Evolutionary conservation across 92 coral and sea anemone species (phyloP), one percentile per base, ranked within the genome.

Genomic region (Epizoanthus scotinus): DNA sequence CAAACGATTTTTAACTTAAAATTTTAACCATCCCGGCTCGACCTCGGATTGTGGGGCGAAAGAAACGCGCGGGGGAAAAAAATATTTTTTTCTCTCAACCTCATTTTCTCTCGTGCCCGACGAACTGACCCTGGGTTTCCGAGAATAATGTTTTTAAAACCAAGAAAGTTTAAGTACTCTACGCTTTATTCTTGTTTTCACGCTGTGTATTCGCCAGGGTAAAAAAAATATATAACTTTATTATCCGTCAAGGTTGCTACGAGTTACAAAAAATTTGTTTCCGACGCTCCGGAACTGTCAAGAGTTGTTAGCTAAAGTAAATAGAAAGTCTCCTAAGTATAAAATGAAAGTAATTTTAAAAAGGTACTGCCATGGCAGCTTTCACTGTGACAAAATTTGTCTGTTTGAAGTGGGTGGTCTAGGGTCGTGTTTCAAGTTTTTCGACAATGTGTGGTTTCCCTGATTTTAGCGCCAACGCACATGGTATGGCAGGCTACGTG

Each of bases 381-480:
- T 74, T 56, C 1, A 6, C 78, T 53, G 78, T 71, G 62, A 9
- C 63, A 73, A 18, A 25, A 15, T 2, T 54, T 54, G 36, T 54
- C 49, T 54, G 42, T 19, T 9, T 38, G 18, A 34, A 75, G 50
- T 75, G 81, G 68, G 81, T 59, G 81, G 81, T 59, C 81, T 20
- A 27, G 44, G 81, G 36, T 75, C 21, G 31, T 18, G 25, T 34
- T 74, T 25, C 47, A 75, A 57, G 65, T 59, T 75, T 4, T 26
- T 20, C 26, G 50, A 53, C 60, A 67, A 47, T 75, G 81, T 40
- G 81, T 40, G 81, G 63, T 75, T 74, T 75, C 36, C 7, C 3
- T 47, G 52, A 0, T 27, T n/a, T 10, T 1, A 73, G 18, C 14
- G 68, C n/a, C 42, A 31, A 40, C 81, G 49, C 81, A 60, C 68